These are phyloP conservation scores for Cremastobaeus sp. DNA, from an alignment of 2,888 invertebrate genomes.

Conservation along the genomic window DNA sequence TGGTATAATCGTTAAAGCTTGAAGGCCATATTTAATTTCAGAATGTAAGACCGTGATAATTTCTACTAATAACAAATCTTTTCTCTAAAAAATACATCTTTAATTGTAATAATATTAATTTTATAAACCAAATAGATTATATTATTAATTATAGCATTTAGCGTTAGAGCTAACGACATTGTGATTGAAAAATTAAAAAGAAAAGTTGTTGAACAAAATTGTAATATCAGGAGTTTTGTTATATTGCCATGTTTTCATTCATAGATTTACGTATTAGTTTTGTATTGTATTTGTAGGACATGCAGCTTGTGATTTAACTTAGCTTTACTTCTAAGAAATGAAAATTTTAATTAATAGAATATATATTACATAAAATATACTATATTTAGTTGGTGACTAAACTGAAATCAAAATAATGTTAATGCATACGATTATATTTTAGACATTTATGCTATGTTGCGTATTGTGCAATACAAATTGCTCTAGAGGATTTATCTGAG, in stretches of 20 bases:
- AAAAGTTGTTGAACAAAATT: conserved; percentile 41
- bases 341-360: conserved; percentile 9
- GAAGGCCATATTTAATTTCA: conserved; percentile 15
- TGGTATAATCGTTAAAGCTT: conserved; percentile 18
- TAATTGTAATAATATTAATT: not conserved
- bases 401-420: conserved; percentile 20
- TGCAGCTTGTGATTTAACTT: conserved; percentile 39
- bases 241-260: conserved; percentile 37
- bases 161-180: conserved; percentile 25
- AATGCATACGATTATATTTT: conserved; percentile 2
- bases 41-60: conserved; percentile 12
- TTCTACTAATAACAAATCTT: conserved; percentile 26
- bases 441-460: conserved; percentile 24
- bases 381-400: conserved; percentile 24
- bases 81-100: conserved; percentile 6
- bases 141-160: conserved; percentile 27
- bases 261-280: conserved; percentile 32
- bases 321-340: conserved; percentile 26
- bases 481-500: conserved; percentile 31
- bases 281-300: conserved; percentile 18
- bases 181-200: conserved; percentile 30
- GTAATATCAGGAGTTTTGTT: conserved; percentile 20
- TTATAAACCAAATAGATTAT: conserved; percentile 32
- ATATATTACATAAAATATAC: conserved; percentile 11
- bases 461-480: conserved; percentile 35